Percentiles rank a stretch among this genome's conserved stretches.
These are phyloP conservation scores for Hemistola chrysoprasaria DNA, from an alignment of 2,888 invertebrate genomes.

Conservation along the genomic window DNA sequence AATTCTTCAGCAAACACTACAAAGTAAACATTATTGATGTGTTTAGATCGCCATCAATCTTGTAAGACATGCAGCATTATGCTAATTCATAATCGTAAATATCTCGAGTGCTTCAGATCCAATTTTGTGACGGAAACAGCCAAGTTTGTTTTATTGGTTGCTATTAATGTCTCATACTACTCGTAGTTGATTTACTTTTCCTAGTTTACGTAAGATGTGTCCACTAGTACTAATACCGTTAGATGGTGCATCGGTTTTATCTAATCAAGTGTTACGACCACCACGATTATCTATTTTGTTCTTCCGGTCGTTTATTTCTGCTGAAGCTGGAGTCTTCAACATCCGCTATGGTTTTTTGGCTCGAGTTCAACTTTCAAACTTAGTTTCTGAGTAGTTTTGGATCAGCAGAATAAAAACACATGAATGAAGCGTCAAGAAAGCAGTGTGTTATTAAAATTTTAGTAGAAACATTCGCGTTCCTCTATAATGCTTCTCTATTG, in stretches of 20 bases:
- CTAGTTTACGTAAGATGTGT: conserved; percentile 37
- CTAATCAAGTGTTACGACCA: conserved; percentile 44
- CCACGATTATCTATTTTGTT: conserved; percentile 31
- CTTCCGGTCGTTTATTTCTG: conserved; percentile 15
- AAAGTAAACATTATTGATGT: neutral
- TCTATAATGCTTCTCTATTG: no score
- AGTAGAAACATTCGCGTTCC: no score
- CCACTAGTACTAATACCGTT: conserved; percentile 35
- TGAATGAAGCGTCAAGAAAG: no score
- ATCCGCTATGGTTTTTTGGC: conserved; percentile 10
- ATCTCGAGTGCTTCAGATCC: conserved; percentile 47
- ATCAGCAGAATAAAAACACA: no score
- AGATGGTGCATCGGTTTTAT: conserved; percentile 39
- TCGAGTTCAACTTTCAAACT: conserved; percentile 2
- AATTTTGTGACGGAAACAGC: conserved; percentile 65
- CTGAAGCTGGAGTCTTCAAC: conserved; percentile 11
- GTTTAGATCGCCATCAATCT: conserved; percentile 9
- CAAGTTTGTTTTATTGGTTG: conserved; percentile 65
- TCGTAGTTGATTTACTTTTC: conserved; percentile 59
- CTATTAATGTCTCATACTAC: conserved; percentile 65
- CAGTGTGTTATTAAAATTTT: no score
- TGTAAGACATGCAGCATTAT: conserved; percentile 28
- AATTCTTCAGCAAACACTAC: neutral
- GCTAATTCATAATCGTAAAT: conserved; percentile 53
- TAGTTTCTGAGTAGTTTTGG: no score